These are phyloP conservation scores for Marcusenius ussheri DNA, from an alignment of 2,113 vertebrate species.

Conservation along the genomic window DNA sequence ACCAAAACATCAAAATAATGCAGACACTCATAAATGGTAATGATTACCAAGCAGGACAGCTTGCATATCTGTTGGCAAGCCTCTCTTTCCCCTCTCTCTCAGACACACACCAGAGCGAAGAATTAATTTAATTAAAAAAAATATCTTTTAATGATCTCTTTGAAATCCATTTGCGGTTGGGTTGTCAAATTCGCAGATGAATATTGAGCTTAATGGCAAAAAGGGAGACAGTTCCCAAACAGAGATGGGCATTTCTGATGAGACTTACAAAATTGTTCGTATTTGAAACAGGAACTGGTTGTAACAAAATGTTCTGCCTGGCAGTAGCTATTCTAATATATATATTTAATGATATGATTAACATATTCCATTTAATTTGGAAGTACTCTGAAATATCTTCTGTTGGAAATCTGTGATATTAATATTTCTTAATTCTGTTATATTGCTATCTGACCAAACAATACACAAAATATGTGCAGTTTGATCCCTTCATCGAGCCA, in stretches of 20 bases:
- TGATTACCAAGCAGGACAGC: neutral
- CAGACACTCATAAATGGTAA: neutral
- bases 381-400: neutral
- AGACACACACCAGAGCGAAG: neutral
- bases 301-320: neutral
- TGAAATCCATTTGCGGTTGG: neutral
- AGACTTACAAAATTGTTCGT: neutral
- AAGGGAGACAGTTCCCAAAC: neutral
- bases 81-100: neutral
- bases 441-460: neutral
- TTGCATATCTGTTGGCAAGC: neutral
- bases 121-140: neutral
- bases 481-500: neutral
- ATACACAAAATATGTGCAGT: neutral
- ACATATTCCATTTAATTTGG: neutral
- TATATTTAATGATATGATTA: neutral
- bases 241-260: neutral
- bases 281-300: neutral
- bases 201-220: neutral
- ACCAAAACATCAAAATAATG: neutral
- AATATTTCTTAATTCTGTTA: neutral
- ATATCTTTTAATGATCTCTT: neutral
- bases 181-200: neutral
- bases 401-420: neutral
- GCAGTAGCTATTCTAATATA: neutral